Conservation (phyloP, 1,140 invertebrate species). For the Pachyrhynchus sulphureomaculatus region DNA sequence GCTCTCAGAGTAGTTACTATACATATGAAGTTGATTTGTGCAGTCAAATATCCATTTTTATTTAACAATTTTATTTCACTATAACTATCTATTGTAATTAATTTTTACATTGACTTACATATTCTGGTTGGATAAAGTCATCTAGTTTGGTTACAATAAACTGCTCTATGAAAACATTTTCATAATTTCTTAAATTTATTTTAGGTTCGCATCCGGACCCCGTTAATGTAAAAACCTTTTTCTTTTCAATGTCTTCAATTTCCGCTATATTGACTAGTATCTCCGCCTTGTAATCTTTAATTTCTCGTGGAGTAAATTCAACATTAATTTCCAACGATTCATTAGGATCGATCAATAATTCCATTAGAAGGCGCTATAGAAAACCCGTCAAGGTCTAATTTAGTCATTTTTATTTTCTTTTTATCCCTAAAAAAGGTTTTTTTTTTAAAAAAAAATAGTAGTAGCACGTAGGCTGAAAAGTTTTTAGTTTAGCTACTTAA, state of each 20-base stretch:
- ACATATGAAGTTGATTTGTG: no score
- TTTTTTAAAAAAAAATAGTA: background rate
- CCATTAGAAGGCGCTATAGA: conserved; percentile 39
- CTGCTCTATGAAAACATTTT: conserved; percentile 41
- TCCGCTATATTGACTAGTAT: conserved; percentile 39
- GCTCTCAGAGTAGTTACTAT: no score
- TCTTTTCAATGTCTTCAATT: conserved; percentile 31
- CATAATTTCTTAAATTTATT: conserved; percentile 37
- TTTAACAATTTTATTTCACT: no score
- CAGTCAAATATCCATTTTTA: no score
- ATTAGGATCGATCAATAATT: conserved; percentile 31
- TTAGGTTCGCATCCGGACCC: conserved; percentile 36
- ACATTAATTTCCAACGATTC: conserved; percentile 33
- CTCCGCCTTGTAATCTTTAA: conserved; percentile 32
- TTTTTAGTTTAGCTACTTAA: no score
- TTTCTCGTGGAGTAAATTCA: conserved; percentile 29
- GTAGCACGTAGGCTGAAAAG: no score
- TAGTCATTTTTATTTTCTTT: conserved; percentile 33
- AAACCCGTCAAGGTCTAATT: conserved; percentile 37
- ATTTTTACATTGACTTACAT: no score
- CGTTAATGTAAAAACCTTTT: conserved; percentile 29
- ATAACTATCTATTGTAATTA: no score
- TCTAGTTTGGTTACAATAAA: conserved; percentile 34
- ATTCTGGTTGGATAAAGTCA: conserved; percentile 34
- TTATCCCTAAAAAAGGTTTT: conserved; percentile 12